A percentile compares a stretch with the other conserved stretches of the same genome.
These are phyloP conservation scores for Chrosomus eos DNA, from an alignment of 2,797 vertebrate genomes.

Conservation along the genomic window DNA sequence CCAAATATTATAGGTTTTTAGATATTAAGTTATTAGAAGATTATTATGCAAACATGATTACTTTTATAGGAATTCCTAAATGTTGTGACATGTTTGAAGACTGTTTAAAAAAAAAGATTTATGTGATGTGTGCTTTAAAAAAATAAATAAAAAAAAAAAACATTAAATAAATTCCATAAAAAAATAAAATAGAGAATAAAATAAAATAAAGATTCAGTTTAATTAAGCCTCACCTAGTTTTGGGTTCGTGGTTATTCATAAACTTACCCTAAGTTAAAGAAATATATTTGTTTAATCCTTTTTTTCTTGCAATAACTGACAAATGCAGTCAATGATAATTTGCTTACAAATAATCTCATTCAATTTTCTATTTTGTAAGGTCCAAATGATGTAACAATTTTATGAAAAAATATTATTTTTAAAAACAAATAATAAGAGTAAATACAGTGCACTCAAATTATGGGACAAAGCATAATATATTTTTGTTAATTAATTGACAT, in stretches of 20 bases:
- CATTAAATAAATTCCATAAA: background rate
- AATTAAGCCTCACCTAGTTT: background rate
- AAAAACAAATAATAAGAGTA: background rate
- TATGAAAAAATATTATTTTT: no score
- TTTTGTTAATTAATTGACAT: background rate
- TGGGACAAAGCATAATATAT: background rate
- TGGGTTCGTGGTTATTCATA: background rate
- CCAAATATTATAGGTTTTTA: background rate
- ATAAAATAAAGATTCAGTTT: background rate
- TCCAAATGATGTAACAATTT: background rate
- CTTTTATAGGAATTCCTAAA: background rate
- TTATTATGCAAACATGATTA: background rate
- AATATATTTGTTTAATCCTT: background rate
- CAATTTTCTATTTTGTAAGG: no score
- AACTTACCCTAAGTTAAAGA: background rate
- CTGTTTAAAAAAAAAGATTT: background rate
- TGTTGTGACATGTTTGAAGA: background rate
- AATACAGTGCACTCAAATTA: background rate
- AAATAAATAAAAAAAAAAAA: background rate
- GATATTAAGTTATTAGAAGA: no score
- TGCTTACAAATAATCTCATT: no score
- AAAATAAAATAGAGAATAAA: background rate
- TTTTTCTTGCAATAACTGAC: background rate
- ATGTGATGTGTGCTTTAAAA: background rate
- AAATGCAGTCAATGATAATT: background rate